Base-by-base conservation (phyloP, 2,113 vertebrate genomes). In the Phasianus colchicus region DNA sequence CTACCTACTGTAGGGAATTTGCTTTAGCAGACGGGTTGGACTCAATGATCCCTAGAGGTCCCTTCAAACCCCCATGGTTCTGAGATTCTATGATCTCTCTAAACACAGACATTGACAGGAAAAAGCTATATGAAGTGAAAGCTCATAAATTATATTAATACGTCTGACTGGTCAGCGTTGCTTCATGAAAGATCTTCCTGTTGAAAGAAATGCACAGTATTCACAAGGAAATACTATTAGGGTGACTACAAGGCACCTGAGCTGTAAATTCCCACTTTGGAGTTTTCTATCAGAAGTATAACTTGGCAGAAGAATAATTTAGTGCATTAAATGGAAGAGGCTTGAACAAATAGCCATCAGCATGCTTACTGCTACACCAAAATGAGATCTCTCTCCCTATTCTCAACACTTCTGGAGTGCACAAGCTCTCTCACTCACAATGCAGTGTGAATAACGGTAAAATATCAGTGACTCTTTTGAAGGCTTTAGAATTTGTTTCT, bases 401-500 rank as follows among this genome's bases (percentile, higher is more conserved):
- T 89, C 63, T 73, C n/a, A 63, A 47, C 2, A 2, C 0, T 0
- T 17, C 19, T 60, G 27, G 42, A 58, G 10, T 24, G 4, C 45
- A 36, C 16, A 34, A 6, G 22, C 11, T 55, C 5, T 71, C 87
- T 83, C 38, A 50, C 25, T 19, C 32, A 30, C 40, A 64, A 61
- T 19, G 3, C n/a, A 30, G 7, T 16, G 19, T 6, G 27, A 60
- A 30, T 57, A 67, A 63, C 38, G 42, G 47, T 60, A 66, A 76
- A 89, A 87, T 16, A 69, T 69, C 70, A 79, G 66, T 92, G 38
- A 61, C 0, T 0, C 54, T 66, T 92, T 43, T 63, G 63, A 90
- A 73, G 10, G 40, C 16, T 82, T 89, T 48, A 58, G 66, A 84
- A 54, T 76, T 90, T 90, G 25, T 69, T 96, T 71, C 48, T 61